phyloP scores from a whole-genome alignment of 2,113 vertebrate genomes.

The Corythoichthys haematopterus region DNA sequence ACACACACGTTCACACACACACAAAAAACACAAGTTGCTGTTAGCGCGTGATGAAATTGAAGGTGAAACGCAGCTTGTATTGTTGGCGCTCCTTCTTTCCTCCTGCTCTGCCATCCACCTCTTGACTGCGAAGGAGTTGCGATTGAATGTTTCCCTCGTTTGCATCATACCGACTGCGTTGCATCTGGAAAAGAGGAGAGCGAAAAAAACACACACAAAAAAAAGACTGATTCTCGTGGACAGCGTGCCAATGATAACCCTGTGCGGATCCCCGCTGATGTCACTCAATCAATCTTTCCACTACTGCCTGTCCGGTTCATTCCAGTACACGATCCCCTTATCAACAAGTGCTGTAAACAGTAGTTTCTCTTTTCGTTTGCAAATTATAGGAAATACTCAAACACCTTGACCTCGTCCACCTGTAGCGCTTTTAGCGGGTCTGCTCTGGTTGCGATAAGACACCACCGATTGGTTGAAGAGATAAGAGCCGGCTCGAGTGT shows the following conservation, averaged over 20 bases:
- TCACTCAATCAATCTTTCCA: constrained; percentile 46
- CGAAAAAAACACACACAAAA: not conserved
- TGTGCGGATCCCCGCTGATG: constrained; percentile 39
- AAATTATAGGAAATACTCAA: constrained; percentile 47
- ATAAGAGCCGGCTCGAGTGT: constrained; percentile 61
- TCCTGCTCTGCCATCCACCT: constrained; percentile 48
- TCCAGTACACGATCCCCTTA: constrained; percentile 45
- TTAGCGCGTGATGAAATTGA: constrained; percentile 62
- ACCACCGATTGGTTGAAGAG: constrained; percentile 44
- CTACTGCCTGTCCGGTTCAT: constrained; percentile 14
- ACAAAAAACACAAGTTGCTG: constrained; percentile 40
- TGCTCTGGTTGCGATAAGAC: constrained; percentile 58
- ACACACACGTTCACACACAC: constrained; percentile 11
- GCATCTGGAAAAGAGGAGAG: constrained; percentile 45
- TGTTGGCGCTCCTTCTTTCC: constrained; percentile 45
- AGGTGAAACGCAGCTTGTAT: constrained; percentile 54
- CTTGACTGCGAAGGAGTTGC: constrained; percentile 52
- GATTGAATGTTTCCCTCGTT: constrained; percentile 70
- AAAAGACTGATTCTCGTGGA: constrained; percentile 45
- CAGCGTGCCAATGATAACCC: constrained; percentile 49
- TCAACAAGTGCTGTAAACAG: constrained; percentile 55
- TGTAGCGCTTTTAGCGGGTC: constrained; percentile 27
- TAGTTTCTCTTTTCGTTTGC: constrained; percentile 56
- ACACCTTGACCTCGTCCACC: constrained; percentile 56
- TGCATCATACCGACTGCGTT: constrained; percentile 66